Conservation (phyloP, 2,888 invertebrate species). For the Scotopteryx bipunctaria region DNA sequence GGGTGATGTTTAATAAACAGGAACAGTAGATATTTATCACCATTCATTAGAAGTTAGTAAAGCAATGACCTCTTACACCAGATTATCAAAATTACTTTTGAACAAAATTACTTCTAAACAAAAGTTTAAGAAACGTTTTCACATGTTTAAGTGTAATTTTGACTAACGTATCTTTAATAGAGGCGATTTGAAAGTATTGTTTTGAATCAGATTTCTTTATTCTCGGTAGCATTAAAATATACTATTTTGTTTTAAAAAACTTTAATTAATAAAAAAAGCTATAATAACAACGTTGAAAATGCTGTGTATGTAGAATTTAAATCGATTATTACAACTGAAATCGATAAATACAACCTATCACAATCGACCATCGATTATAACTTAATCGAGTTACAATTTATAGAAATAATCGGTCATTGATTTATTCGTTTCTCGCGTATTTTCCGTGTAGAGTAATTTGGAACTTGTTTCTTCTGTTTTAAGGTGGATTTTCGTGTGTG, state of each 20-base stretch:
- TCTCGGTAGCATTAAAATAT: too few species aligned
- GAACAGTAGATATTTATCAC: too few species aligned
- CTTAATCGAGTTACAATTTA: conserved; percentile 81
- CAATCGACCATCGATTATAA: conserved; percentile 75
- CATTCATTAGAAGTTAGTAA: conserved; percentile 12
- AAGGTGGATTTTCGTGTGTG: conserved; percentile 42
- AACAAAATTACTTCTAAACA: conserved; percentile 31
- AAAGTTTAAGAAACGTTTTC: conserved; percentile 48
- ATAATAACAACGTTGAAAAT: not conserved
- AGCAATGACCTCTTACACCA: conserved; percentile 16
- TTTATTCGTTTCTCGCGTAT: conserved; percentile 62
- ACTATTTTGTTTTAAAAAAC: too few species aligned
- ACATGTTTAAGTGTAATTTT: conserved; percentile 65
- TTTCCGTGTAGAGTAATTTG: conserved; percentile 25
- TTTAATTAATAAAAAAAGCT: not conserved
- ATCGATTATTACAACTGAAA: conserved; percentile 36
- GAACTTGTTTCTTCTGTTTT: conserved; percentile 25
- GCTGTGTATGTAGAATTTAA: conserved; percentile 21
- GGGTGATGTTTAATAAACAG: too few species aligned
- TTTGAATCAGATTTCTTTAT: conserved; percentile 27
- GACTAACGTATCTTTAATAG: conserved; percentile 69
- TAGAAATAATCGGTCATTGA: conserved; percentile 81
- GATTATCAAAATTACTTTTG: not conserved
- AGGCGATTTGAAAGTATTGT: conserved; percentile 51
- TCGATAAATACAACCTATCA: conserved; percentile 52